phyloP scores from a whole-genome alignment of 2,888 invertebrate species.

The Sarcophaga caerulescens region DNA sequence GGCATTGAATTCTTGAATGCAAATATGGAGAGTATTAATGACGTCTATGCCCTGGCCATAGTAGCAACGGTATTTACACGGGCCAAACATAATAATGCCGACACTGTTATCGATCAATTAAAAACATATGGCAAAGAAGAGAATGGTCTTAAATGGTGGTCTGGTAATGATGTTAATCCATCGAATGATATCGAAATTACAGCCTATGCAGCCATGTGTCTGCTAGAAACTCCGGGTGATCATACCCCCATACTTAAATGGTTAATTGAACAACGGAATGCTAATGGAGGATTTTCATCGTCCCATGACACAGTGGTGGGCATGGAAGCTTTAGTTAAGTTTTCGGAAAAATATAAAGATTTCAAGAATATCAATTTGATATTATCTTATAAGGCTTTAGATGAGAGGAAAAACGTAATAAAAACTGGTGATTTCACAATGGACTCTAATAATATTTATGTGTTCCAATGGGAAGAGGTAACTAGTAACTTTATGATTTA shows the following conservation, averaged over 20 bases:
- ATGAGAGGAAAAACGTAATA: constrained; percentile 6
- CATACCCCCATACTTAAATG: constrained; percentile 84
- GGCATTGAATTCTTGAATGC: constrained; percentile 88
- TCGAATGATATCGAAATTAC: constrained; percentile 89
- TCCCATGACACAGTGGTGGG: constrained; percentile 89
- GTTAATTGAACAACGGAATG: constrained; percentile 85
- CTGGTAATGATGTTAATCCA: constrained; percentile 81
- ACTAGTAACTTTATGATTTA: constrained; percentile 66
- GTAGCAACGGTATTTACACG: constrained; percentile 87
- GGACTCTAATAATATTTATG: constrained; percentile 88
- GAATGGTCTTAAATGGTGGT: constrained; percentile 89
- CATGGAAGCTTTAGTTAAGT: constrained; percentile 85
- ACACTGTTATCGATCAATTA: constrained; percentile 82
- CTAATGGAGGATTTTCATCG: constrained; percentile 86
- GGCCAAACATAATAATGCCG: constrained; percentile 83
- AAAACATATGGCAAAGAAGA: constrained; percentile 78
- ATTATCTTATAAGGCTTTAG: constrained; percentile 30
- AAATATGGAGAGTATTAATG: constrained; percentile 84
- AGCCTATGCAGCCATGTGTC: constrained; percentile 89
- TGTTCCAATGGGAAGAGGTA: constrained; percentile 89
- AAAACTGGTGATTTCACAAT: constrained; percentile 77
- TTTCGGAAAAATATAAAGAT: constrained; percentile 83
- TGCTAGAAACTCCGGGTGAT: constrained; percentile 76
- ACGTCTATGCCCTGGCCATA: constrained; percentile 88
- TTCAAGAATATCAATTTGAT: constrained; percentile 21